Evolutionary conservation across 2,113 vertebrate genomes (phyloP), one percentile per base, ranked within the genome.

Genomic region (Triplophysa tibetana): DNA sequence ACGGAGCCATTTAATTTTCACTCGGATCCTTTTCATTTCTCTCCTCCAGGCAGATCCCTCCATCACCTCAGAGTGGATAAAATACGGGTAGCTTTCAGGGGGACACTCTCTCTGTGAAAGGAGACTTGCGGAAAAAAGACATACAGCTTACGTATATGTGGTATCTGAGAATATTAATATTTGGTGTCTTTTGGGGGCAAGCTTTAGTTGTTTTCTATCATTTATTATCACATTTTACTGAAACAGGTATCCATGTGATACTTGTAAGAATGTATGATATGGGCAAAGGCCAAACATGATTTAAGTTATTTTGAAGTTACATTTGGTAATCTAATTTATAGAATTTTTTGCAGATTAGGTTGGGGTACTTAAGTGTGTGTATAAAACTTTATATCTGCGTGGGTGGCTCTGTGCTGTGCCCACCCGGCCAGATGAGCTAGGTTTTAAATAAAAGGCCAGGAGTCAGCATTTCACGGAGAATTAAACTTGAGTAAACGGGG

Each of bases 1-100:
- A 85, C 81, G 58, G 81, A 83, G 82, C 78, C 72, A 74, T 84
- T 86, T 87, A 65, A 85, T 88, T 88, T 87, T 86, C 84, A 76
- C 70, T 83, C 17, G 79, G 79, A 83, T 81, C 80, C 78, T 82
- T 85, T 82, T 83, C 75, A 80, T 82, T 75, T 74, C 80, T 58
- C 65, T 86, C 77, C 75, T 81, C 75, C 72, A 85, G 77, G 77
- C 79, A 63, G 62, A 74, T 78, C 69, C 79, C 74, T 78, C 70
- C 70, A 73, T 72, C 56, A 76, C 76, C 80, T 82, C 66, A 19
- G 78, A 77, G 79, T 78, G 67, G 77, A 87, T 85, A 64, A 86
- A 82, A 87, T 70, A 75, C 58, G 17, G 61, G 56, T 52, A 48
- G 43, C 29, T 80, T 81, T 69, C 69, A 69, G 64, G 70, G 50